phyloP scores from a whole-genome alignment of 2,797 vertebrate genomes.

The Pangasius krempfi region DNA sequence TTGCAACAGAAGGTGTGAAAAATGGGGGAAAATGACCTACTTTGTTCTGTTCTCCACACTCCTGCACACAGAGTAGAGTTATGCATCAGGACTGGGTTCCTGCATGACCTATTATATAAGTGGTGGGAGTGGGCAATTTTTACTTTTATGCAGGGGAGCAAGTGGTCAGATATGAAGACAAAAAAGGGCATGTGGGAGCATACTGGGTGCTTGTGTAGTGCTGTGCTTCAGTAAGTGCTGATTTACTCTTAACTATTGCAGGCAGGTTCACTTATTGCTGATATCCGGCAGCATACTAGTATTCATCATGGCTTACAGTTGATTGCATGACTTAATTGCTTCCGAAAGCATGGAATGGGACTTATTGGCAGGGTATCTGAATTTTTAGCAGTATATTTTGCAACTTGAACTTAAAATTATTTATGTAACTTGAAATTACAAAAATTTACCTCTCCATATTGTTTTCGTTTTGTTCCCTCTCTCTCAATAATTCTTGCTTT shows the following conservation, averaged over 20 bases:
- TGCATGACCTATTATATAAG: background rate
- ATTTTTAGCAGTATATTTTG: background rate
- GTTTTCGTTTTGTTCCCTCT: background rate
- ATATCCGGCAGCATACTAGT: background rate
- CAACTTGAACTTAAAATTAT: no score
- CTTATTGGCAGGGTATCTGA: background rate
- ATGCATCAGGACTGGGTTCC: background rate
- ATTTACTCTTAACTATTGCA: background rate
- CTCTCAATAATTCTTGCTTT: conserved; percentile 7
- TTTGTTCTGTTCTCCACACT: background rate
- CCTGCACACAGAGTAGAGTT: background rate
- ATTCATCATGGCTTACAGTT: background rate
- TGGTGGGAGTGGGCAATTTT: background rate
- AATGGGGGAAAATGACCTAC: background rate
- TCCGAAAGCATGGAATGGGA: background rate
- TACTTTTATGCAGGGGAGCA: background rate
- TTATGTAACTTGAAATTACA: conserved; percentile 1
- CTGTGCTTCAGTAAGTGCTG: background rate
- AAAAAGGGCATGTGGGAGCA: background rate
- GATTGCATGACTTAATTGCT: no score
- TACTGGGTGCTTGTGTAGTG: background rate
- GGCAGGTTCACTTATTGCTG: background rate
- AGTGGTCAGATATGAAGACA: background rate
- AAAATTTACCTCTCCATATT: background rate
- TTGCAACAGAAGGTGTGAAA: background rate